Evolutionary conservation across 2,888 invertebrate genomes (phyloP).

Genomic region (Platycheirus albimanus): DNA sequence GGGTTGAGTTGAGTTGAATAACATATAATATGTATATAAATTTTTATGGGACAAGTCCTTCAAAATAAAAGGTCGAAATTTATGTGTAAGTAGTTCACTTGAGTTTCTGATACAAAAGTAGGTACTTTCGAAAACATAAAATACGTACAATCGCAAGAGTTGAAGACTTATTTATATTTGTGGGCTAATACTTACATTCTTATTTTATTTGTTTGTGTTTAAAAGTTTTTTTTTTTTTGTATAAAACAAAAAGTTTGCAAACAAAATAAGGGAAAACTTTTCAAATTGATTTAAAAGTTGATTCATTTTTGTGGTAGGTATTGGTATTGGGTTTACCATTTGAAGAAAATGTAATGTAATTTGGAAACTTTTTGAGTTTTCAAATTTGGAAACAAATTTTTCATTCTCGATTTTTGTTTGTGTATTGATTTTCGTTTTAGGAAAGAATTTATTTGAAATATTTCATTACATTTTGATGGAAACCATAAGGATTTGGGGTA

Average conservation of each 20-base stretch:
- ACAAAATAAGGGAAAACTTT: constrained; percentile 33
- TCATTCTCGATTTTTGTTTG: background rate
- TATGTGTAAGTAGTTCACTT: constrained; percentile 42
- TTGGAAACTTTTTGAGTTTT: constrained; percentile 13
- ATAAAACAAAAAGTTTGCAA: background rate
- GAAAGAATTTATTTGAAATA: too few species aligned
- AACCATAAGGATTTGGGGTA: too few species aligned
- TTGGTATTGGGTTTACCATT: constrained; percentile 16
- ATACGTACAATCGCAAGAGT: constrained; percentile 37
- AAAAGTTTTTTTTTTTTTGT: background rate
- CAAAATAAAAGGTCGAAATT: constrained; percentile 47
- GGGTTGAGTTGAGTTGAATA: constrained; percentile 16
- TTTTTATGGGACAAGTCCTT: constrained; percentile 32
- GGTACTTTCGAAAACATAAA: constrained; percentile 16
- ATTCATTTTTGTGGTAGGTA: constrained; percentile 44
- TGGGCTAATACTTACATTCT: constrained; percentile 15
- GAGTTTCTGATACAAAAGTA: constrained; percentile 41
- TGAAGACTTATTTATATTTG: constrained; percentile 8
- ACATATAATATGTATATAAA: background rate
- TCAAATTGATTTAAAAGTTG: constrained; percentile 57
- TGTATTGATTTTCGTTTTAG: background rate
- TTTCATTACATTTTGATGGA: background rate
- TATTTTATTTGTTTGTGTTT: too few species aligned
- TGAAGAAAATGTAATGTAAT: constrained; percentile 24
- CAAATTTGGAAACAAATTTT: constrained; percentile 14